Base-by-base conservation (phyloP, 2,113 vertebrate genomes). In the Boulengeromyrus knoepffleri region DNA sequence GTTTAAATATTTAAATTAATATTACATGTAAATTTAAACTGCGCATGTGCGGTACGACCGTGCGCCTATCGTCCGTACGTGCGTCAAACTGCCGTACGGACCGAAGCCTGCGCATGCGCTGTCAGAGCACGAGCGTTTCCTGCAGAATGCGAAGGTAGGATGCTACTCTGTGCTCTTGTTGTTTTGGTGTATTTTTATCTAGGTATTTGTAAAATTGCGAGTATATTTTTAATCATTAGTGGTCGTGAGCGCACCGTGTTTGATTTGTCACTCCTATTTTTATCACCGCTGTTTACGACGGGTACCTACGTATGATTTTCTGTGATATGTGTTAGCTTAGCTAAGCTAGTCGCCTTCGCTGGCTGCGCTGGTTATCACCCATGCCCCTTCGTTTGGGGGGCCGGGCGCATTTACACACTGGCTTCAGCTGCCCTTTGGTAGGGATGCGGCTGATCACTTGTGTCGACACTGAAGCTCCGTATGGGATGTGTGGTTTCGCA, bases 91-190 rank as follows among this genome's bases (percentile, higher is more conserved):
- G 19, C 5, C 27, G 50, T 39, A 27, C 6, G 21, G 5, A 50
- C 24, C 12, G 24, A 77, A 21, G 15, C 5, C 13, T 0, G 85
- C 94, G 94, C 95, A 95, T 95, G 96, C 96, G 96, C 90, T 88
- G 4, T 93, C 42, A 0, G 45, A 77, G 9, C 49, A 91, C 92
- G 92, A 92, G 94, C 94, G 94, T 96, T 96, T 96, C 95, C 95
- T 92, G 93, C 93, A 92, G 92, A 93, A 91, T 91, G 91, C 87
- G 90, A 94, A 96, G 96, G 95, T 96, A 96, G 96, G 94, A 58
- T 89, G 84, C 42, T 89, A 90, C 21, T 52, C 27, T 74, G 56
- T 93, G 24, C 3, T 80, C 53, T 27, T 87, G 88, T 92, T 91
- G 92, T 19, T 91, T 19, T 7, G 10, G 21, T 36, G 13, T 87